Percentiles rank a stretch among this genome's conserved stretches.
Evolutionary conservation across 2,113 vertebrate genomes (phyloP).

Genomic region (Girardinichthys multiradiatus): DNA sequence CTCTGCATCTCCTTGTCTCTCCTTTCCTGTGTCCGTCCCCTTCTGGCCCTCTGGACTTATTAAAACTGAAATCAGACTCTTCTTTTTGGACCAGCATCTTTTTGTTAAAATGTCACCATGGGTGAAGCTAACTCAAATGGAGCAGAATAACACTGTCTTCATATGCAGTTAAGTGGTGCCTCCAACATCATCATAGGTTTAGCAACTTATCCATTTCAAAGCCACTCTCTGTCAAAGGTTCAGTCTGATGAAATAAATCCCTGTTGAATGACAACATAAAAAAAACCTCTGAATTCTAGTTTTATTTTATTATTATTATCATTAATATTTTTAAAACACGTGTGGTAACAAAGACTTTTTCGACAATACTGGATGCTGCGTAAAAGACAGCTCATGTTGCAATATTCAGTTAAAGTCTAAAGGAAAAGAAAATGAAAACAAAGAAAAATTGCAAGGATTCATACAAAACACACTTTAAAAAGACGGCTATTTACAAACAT

Average conservation of each 20-base stretch:
- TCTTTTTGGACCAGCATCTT: constrained; percentile 56
- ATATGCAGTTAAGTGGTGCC: constrained; percentile 66
- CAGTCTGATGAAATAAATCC: constrained; percentile 35
- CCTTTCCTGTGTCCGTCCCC: constrained; percentile 24
- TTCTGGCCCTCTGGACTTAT: constrained; percentile 50
- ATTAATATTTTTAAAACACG: constrained; percentile 43
- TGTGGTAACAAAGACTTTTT: constrained; percentile 69
- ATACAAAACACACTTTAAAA: constrained; percentile 93
- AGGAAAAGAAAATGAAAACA: constrained; percentile 81
- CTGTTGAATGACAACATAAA: constrained; percentile 50
- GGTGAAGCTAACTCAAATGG: constrained; percentile 62
- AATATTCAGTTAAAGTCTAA: constrained; percentile 78
- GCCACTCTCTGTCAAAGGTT: constrained; percentile 49
- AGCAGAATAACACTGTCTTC: constrained; percentile 66
- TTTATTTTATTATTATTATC: constrained; percentile 22
- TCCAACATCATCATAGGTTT: constrained; percentile 56
- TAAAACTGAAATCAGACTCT: constrained; percentile 65
- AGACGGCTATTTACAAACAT: constrained; percentile 84
- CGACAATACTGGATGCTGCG: constrained; percentile 74
- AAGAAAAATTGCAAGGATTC: constrained; percentile 71
- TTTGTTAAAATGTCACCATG: constrained; percentile 51
- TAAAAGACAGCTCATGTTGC: constrained; percentile 58
- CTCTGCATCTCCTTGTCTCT: constrained; percentile 11
- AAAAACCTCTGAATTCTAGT: constrained; percentile 44
- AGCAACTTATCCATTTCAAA: constrained; percentile 55